phyloP scores from a whole-genome alignment of 2,888 invertebrate species.

The Ametastegia equiseti region DNA sequence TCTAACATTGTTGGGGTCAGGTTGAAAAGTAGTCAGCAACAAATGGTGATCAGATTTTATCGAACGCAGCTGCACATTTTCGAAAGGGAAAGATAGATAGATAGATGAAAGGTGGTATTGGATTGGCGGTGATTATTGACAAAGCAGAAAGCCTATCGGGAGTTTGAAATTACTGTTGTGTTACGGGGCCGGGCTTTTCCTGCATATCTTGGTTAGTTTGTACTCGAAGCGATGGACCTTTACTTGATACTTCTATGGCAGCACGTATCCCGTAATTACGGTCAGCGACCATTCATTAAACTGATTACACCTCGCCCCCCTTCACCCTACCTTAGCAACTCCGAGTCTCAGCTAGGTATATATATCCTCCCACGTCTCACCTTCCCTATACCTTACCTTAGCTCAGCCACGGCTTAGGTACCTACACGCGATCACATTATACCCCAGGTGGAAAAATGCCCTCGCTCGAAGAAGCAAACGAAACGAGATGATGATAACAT shows the following conservation, averaged over 20 bases:
- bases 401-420: background rate
- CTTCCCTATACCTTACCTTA: background rate
- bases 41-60: too few species aligned
- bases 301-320: slow-evolving; percentile 70
- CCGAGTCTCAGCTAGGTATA: background rate
- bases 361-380: slow-evolving; percentile 39
- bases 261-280: slow-evolving; percentile 65
- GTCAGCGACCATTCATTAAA: slow-evolving; percentile 73
- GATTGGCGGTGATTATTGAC: slow-evolving; percentile 9
- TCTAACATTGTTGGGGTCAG: background rate
- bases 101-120: slow-evolving; percentile 1
- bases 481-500: slow-evolving; percentile 31
- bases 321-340: background rate
- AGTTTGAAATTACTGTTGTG: background rate
- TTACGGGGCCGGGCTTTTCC: slow-evolving; percentile 3
- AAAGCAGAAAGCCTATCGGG: background rate
- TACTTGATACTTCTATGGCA: slow-evolving; percentile 31
- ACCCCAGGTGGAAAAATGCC: background rate
- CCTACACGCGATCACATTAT: slow-evolving; percentile 20
- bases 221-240: slow-evolving; percentile 32
- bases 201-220: slow-evolving; percentile 10
- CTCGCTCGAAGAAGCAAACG: background rate
- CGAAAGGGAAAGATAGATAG: too few species aligned
- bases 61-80: too few species aligned
- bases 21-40: too few species aligned